Percentiles rank a stretch among this genome's conserved stretches.
Conservation (phyloP, 53 echinoderm and acorn worm species). For the Echinometra lucunter region DNA sequence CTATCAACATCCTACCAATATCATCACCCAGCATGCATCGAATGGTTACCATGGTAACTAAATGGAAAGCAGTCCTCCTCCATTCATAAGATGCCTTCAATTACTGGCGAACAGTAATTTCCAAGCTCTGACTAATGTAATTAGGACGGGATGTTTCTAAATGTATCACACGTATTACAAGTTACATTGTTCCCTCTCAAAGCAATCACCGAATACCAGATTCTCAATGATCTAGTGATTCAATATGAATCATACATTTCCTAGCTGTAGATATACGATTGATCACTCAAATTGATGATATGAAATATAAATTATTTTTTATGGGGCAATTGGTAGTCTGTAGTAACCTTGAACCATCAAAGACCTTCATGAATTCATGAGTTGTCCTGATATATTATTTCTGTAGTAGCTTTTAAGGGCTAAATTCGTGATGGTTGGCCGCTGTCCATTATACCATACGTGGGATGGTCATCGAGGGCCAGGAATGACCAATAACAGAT, state of each 20-base stretch:
- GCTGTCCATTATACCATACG: not conserved
- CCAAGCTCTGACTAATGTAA: not conserved
- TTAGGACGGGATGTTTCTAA: not conserved
- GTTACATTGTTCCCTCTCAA: not conserved
- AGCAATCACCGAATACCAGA: not conserved
- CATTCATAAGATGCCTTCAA: not conserved
- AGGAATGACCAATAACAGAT: not conserved
- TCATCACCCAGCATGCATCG: not conserved
- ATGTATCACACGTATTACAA: not conserved
- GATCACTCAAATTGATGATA: not conserved
- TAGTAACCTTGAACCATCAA: not conserved
- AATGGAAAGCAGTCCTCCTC: not conserved
- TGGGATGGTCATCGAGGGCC: not conserved
- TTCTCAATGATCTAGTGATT: not conserved
- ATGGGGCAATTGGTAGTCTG: not conserved
- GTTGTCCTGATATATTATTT: not conserved
- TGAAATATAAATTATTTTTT: not conserved
- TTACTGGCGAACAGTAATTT: not conserved
- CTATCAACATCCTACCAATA: not conserved
- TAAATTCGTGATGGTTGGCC: not conserved
- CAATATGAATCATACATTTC: conserved; percentile 23
- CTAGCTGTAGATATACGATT: too few relatives aligned
- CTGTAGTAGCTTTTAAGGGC: not conserved
- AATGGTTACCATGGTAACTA: not conserved
- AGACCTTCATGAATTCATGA: not conserved